phyloP scores from a whole-genome alignment of 2,888 invertebrate species.

The Plusia festucae region DNA sequence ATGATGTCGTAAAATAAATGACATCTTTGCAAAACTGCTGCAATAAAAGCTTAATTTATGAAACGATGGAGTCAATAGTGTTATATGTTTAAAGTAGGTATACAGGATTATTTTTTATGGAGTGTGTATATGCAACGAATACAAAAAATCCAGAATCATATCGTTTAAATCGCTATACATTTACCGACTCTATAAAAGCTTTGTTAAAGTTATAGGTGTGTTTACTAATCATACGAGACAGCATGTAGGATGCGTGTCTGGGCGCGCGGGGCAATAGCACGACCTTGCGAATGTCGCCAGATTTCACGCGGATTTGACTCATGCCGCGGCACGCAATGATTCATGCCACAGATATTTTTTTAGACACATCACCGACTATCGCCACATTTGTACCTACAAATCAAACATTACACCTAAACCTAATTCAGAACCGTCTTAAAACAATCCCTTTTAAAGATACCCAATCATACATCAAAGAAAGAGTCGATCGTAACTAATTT shows the following conservation, averaged over 20 bases:
- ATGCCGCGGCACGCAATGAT: conserved; percentile 64
- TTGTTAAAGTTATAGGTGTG: conserved; percentile 46
- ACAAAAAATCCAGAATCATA: too few relatives aligned
- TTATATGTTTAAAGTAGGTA: background rate
- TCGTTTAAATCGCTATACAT: background rate
- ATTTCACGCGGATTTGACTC: conserved; percentile 72
- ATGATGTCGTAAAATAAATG: conserved; percentile 18
- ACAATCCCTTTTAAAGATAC: conserved; percentile 65
- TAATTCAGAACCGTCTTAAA: conserved; percentile 50
- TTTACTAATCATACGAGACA: conserved; percentile 56
- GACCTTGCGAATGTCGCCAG: conserved; percentile 82
- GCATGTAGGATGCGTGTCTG: conserved; percentile 64
- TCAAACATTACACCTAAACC: conserved; percentile 48
- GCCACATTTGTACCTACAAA: conserved; percentile 42
- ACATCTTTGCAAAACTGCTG: background rate
- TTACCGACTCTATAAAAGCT: conserved; percentile 11
- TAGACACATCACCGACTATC: conserved; percentile 38
- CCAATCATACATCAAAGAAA: conserved; percentile 77
- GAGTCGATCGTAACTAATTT: conserved; percentile 75
- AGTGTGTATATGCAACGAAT: too few relatives aligned
- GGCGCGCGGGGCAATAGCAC: conserved; percentile 67
- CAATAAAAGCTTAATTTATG: background rate
- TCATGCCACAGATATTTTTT: conserved; percentile 64
- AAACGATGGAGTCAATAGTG: background rate
- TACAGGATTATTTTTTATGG: too few relatives aligned